Conservation (phyloP, 1,140 invertebrate genomes). For the Danaus plexippus region DNA sequence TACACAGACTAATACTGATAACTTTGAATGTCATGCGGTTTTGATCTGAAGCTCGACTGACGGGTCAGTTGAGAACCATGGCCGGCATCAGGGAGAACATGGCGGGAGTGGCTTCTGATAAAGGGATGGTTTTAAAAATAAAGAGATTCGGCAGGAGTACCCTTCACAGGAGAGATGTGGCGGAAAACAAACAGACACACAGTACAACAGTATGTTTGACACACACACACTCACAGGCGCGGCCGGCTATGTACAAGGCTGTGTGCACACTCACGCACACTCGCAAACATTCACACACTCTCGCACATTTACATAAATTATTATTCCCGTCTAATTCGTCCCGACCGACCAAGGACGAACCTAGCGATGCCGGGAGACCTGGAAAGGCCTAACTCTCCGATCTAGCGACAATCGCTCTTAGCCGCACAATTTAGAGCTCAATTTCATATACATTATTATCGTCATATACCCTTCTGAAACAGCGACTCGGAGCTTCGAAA, state of each 20-base stretch:
- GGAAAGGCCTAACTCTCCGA: slow-evolving; percentile 39
- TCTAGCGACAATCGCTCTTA: slow-evolving; percentile 24
- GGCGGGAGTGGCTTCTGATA: too few relatives aligned
- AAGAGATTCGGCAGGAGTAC: too few relatives aligned
- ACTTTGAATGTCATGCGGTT: too few relatives aligned
- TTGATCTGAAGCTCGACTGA: too few relatives aligned
- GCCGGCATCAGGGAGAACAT: too few relatives aligned
- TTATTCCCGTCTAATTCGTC: slow-evolving; percentile 68
- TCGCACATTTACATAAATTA: slow-evolving; percentile 68
- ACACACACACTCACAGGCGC: slow-evolving; percentile 29
- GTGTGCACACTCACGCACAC: slow-evolving; percentile 23
- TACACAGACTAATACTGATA: too few relatives aligned
- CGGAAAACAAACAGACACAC: too few relatives aligned
- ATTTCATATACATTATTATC: slow-evolving; percentile 6
- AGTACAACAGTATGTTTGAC: too few relatives aligned
- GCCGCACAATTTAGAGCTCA: slow-evolving; percentile 4
- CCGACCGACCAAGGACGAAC: slow-evolving; percentile 61
- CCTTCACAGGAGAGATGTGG: too few relatives aligned
- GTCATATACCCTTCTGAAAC: slow-evolving; percentile 28
- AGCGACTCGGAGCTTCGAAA: slow-evolving; percentile 49
- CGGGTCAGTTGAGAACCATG: too few relatives aligned
- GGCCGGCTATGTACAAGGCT: slow-evolving; percentile 9
- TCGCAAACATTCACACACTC: slow-evolving; percentile 37
- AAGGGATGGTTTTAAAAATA: too few relatives aligned
- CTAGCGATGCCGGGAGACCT: slow-evolving; percentile 47